A percentile compares a stretch with the other conserved stretches of the same genome.
Evolutionary conservation across 2,113 vertebrate species (phyloP).

Genomic region (Ameiurus melas): DNA sequence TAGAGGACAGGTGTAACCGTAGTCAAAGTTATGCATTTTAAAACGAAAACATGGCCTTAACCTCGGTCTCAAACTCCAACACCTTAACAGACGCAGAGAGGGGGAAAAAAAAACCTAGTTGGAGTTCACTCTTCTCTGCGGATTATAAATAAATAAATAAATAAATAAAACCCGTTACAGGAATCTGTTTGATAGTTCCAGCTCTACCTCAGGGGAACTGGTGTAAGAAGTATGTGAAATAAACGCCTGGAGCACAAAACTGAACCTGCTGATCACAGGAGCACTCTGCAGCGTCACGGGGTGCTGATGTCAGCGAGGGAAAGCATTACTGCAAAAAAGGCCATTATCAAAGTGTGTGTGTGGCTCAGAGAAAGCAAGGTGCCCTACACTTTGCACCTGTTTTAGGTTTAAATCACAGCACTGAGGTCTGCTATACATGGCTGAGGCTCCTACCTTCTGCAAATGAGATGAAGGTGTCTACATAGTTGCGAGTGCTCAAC

Average conservation of each 20-base stretch:
- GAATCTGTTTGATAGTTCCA: slow-evolving; percentile 3
- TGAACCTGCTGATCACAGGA: background rate
- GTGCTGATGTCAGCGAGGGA: background rate
- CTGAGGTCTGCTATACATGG: background rate
- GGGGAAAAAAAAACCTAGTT: background rate
- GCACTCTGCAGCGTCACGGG: background rate
- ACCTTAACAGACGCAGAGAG: background rate
- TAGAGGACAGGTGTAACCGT: too few species aligned
- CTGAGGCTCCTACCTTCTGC: background rate
- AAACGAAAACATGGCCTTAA: too few species aligned
- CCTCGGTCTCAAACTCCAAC: background rate
- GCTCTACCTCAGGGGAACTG: background rate
- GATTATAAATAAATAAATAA: background rate
- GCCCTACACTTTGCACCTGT: background rate
- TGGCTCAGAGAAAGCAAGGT: background rate
- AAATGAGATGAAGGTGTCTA: background rate
- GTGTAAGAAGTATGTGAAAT: background rate
- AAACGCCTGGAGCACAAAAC: background rate
- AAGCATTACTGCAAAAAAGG: too few species aligned
- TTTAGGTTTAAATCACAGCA: background rate
- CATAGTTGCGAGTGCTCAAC: background rate
- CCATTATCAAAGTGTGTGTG: background rate
- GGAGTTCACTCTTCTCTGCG: background rate
- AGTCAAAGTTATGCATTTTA: too few species aligned
- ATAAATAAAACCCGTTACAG: too few species aligned